Evolutionary conservation across 2,888 invertebrate genomes (phyloP).

Genomic region (Stegana nigrithorax): DNA sequence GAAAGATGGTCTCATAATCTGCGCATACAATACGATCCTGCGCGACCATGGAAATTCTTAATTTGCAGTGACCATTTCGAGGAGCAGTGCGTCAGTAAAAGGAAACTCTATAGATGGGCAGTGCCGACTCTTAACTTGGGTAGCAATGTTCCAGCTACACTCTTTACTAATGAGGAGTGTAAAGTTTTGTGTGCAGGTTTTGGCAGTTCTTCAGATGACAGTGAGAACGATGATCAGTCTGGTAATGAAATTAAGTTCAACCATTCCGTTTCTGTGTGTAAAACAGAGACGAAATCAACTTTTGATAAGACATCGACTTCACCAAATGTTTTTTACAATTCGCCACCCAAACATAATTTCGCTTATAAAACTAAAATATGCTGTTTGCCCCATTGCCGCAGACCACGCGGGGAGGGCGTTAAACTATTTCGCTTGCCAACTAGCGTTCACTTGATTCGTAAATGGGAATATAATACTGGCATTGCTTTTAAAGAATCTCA

Average conservation of each 20-base stretch:
- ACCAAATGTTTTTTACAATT: neutral
- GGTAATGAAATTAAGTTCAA: neutral
- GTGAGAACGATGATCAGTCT: slow-evolving; percentile 23
- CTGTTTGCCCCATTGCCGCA: slow-evolving; percentile 59
- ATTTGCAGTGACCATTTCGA: slow-evolving; percentile 53
- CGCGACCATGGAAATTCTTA: slow-evolving; percentile 51
- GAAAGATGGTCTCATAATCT: slow-evolving; percentile 50
- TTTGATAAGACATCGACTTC: too few relatives aligned
- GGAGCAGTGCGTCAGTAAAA: slow-evolving; percentile 38
- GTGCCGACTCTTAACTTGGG: slow-evolving; percentile 58
- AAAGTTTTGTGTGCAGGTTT: slow-evolving; percentile 28
- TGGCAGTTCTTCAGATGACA: slow-evolving; percentile 33
- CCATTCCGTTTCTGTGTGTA: too few relatives aligned
- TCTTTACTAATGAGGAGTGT: slow-evolving; percentile 45
- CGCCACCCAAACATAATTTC: neutral
- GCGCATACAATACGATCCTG: slow-evolving; percentile 45
- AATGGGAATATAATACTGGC: slow-evolving; percentile 51
- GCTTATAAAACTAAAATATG: slow-evolving; percentile 48
- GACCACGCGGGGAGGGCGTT: slow-evolving; percentile 55
- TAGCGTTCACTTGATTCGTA: slow-evolving; percentile 35
- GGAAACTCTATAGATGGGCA: slow-evolving; percentile 57
- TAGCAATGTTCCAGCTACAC: slow-evolving; percentile 41
- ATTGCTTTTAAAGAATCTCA: slow-evolving; percentile 48
- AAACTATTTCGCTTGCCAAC: slow-evolving; percentile 60
- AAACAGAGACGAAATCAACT: too few relatives aligned